Conservation (phyloP, 1,140 invertebrate genomes). For the Drosophila lini region DNA sequence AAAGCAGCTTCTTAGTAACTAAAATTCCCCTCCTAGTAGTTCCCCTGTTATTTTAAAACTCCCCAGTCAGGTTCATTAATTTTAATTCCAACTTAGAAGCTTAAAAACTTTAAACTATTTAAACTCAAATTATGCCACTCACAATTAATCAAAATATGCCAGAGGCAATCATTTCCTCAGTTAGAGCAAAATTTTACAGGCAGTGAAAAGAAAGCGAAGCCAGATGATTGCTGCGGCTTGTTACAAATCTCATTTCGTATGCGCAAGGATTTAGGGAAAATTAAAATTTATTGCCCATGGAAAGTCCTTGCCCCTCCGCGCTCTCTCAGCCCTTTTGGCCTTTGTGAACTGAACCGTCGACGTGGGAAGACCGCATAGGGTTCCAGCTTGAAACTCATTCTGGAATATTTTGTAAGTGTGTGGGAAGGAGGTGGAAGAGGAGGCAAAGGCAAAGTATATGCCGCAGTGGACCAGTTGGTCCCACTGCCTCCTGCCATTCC, state of each 20-base stretch:
- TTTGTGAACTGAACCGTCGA: constrained; percentile 38
- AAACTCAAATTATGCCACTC: constrained; percentile 23
- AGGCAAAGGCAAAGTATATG: constrained; percentile 1
- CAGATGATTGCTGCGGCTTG: constrained; percentile 49
- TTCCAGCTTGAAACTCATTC: constrained; percentile 13
- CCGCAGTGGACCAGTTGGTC: constrained; percentile 41
- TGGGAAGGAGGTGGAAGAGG: background rate
- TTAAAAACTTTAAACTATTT: background rate
- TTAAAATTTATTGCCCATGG: constrained; percentile 76
- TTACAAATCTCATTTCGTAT: constrained; percentile 61
- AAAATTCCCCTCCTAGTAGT: fast-evolving
- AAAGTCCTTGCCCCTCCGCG: constrained; percentile 30
- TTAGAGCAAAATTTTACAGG: constrained; percentile 14
- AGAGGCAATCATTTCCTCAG: constrained; percentile 17
- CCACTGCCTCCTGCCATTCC: constrained; percentile 11
- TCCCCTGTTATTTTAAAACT: background rate
- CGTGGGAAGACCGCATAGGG: constrained; percentile 38
- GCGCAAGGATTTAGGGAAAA: constrained; percentile 66
- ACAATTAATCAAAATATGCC: constrained; percentile 36
- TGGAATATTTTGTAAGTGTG: constrained; percentile 22
- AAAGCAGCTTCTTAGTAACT: background rate
- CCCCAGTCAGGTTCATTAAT: background rate
- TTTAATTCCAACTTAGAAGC: constrained; percentile 6
- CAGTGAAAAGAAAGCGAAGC: constrained; percentile 23
- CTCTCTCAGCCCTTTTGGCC: constrained; percentile 24